Percentiles rank a stretch among this genome's conserved stretches.
These are phyloP conservation scores for Eupeodes luniger DNA, from an alignment of 2,888 invertebrate species.

Conservation along the genomic window DNA sequence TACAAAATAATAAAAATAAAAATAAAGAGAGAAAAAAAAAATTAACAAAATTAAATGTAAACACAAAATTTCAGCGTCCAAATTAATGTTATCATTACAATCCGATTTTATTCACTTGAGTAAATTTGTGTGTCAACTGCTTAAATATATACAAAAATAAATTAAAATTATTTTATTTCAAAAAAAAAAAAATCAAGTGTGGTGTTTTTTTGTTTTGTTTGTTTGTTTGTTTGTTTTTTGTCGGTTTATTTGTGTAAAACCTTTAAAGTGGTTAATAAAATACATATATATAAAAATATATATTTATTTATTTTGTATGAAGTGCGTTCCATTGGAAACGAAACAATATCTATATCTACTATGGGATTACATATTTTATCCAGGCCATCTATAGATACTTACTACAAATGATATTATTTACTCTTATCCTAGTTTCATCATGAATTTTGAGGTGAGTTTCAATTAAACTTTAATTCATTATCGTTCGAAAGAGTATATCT, in stretches of 20 bases:
- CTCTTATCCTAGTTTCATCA: constrained; percentile 32
- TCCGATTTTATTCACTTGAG: constrained; percentile 40
- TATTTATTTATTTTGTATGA: constrained; percentile 11
- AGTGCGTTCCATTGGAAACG: neutral
- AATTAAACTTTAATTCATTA: constrained; percentile 47
- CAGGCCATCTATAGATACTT: constrained; percentile 12
- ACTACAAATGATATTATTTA: neutral
- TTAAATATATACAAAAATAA: constrained; percentile 2
- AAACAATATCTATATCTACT: constrained; percentile 21
- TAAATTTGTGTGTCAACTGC: constrained; percentile 40
- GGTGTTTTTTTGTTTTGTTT: neutral
- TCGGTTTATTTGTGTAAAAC: constrained; percentile 10
- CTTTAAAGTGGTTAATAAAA: neutral
- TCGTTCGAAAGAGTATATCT: neutral
- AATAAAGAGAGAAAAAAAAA: neutral
- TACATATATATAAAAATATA: neutral
- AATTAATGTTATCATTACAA: constrained; percentile 39
- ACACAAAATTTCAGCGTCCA: constrained; percentile 21
- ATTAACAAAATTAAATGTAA: constrained; percentile 30
- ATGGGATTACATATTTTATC: constrained; percentile 54
- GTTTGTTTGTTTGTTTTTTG: neutral
- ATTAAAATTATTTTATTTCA: neutral
- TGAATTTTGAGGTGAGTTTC: constrained; percentile 58
- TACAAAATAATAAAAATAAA: constrained; percentile 19
- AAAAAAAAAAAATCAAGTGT: constrained; percentile 3